phyloP scores from a whole-genome alignment of 2,113 vertebrate genomes.

The Apteryx owenii region DNA sequence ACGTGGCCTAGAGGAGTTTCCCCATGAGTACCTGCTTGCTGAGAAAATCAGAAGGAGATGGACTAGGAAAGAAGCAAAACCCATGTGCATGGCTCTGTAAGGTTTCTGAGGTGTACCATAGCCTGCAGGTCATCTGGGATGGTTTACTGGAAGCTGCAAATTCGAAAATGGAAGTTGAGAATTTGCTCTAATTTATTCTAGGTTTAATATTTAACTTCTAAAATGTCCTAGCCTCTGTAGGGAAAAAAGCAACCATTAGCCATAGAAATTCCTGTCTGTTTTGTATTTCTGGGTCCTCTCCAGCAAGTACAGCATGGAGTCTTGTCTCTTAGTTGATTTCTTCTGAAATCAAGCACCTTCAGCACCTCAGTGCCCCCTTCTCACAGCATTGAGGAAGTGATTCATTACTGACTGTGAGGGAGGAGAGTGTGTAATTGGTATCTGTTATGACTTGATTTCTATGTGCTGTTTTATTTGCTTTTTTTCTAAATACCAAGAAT shows the following conservation, averaged over 20 bases:
- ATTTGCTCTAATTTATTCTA: neutral
- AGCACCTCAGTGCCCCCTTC: neutral
- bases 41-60: neutral
- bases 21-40: neutral
- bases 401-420: slow-evolving; percentile 19
- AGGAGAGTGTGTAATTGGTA: neutral
- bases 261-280: neutral
- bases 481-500: neutral
- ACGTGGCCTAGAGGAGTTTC: neutral
- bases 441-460: slow-evolving; percentile 30
- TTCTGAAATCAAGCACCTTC: neutral
- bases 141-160: neutral
- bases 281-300: neutral
- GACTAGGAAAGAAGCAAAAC: neutral
- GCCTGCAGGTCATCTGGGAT: neutral
- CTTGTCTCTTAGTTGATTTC: neutral
- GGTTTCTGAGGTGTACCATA: neutral
- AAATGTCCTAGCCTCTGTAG: neutral
- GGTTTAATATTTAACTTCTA: neutral
- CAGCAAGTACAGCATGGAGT: neutral
- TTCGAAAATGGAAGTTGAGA: neutral
- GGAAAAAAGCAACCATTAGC: neutral
- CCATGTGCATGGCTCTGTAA: neutral
- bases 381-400: neutral
- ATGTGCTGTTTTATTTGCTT: neutral